These are phyloP conservation scores for Drosophila persimilis DNA, from an alignment of 1,140 invertebrate genomes.

Conservation along the genomic window DNA sequence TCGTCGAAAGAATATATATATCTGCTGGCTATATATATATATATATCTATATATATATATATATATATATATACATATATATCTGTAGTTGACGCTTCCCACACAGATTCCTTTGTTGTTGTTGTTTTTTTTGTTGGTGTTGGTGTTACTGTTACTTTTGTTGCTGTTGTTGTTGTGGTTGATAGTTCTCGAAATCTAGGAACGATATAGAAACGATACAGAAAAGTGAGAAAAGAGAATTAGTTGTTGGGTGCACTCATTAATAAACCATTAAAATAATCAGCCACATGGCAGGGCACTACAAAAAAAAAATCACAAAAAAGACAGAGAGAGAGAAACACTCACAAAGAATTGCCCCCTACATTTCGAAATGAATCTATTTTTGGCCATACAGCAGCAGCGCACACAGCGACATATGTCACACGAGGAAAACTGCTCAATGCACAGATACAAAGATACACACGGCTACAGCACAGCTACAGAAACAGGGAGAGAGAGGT, in stretches of 20 bases:
- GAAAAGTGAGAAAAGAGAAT: no score
- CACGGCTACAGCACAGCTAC: slow-evolving; percentile 4
- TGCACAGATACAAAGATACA: slow-evolving; percentile 14
- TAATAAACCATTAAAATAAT: slow-evolving; percentile 59
- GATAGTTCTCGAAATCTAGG: slow-evolving; percentile 29
- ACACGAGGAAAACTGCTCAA: slow-evolving; percentile 51
- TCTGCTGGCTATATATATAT: no score
- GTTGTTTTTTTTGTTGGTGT: slow-evolving; percentile 7
- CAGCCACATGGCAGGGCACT: slow-evolving; percentile 35
- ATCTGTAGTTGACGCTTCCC: neutral
- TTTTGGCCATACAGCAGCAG: slow-evolving; percentile 45
- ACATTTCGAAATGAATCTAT: slow-evolving; percentile 73
- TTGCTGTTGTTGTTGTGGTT: slow-evolving; percentile 4
- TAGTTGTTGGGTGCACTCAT: slow-evolving; percentile 18
- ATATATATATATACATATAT: no score
- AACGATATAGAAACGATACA: slow-evolving; percentile 12
- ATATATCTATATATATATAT: no score
- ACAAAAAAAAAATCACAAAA: neutral
- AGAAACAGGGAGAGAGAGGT: slow-evolving; percentile 6
- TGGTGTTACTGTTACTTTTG: neutral
- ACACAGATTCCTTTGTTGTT: slow-evolving; percentile 8
- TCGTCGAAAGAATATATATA: no score
- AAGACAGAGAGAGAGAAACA: slow-evolving; percentile 22
- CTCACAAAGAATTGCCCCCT: slow-evolving; percentile 66
- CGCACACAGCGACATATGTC: slow-evolving; percentile 59